A percentile compares a stretch with the other conserved stretches of the same genome.
Conservation (phyloP, 1,140 invertebrate genomes). For the Panagrolaimus sp. region DNA sequence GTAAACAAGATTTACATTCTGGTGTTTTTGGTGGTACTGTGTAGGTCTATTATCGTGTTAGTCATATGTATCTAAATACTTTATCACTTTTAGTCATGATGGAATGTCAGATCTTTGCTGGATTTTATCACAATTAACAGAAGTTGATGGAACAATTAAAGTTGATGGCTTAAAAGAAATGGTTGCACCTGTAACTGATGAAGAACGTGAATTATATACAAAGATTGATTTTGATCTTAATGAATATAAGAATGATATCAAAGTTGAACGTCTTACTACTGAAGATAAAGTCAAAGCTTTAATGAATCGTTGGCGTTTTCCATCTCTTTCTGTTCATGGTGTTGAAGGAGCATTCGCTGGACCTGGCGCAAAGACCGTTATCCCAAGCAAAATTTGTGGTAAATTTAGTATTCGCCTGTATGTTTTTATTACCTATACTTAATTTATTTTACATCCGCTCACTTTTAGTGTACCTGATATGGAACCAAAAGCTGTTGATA, state of each 20-base stretch:
- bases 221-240: slow-evolving; percentile 81
- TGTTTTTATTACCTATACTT: too few species aligned
- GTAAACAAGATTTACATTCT: slow-evolving; percentile 85
- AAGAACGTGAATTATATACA: slow-evolving; percentile 73
- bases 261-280: slow-evolving; percentile 67
- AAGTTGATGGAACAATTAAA: slow-evolving; percentile 75
- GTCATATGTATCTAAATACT: too few species aligned
- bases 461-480: slow-evolving; percentile 62
- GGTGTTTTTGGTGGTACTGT: slow-evolving; percentile 83
- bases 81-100: slow-evolving; percentile 61
- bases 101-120: slow-evolving; percentile 81
- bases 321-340: slow-evolving; percentile 58
- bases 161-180: slow-evolving; percentile 74
- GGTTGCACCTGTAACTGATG: slow-evolving; percentile 68
- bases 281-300: slow-evolving; percentile 67
- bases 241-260: slow-evolving; percentile 72
- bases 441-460: too few species aligned
- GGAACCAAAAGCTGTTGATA: slow-evolving; percentile 79
- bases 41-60: slow-evolving; percentile 37
- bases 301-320: slow-evolving; percentile 54
- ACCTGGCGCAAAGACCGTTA: slow-evolving; percentile 73
- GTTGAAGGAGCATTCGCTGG: slow-evolving; percentile 88
- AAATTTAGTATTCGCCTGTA: slow-evolving; percentile 63
- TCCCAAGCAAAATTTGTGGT: slow-evolving; percentile 62
- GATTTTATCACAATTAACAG: slow-evolving; percentile 75